These are phyloP conservation scores for Spicauda simplicius DNA, from an alignment of 2,888 invertebrate genomes.

Conservation along the genomic window DNA sequence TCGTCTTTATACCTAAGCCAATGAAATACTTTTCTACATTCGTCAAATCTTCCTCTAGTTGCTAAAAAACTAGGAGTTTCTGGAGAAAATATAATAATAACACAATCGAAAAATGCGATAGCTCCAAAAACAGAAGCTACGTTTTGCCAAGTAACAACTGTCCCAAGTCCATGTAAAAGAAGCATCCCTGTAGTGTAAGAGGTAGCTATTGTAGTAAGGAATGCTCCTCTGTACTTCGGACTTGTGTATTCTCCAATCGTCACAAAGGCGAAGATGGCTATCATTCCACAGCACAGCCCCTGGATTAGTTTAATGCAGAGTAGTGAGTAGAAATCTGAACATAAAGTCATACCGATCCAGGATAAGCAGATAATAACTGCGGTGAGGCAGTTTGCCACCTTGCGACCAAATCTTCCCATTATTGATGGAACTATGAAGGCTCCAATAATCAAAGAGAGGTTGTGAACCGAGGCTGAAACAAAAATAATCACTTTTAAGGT, in stretches of 20 bases:
- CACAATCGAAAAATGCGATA: constrained; percentile 69
- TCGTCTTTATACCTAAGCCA: constrained; percentile 79
- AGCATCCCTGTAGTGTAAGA: constrained; percentile 84
- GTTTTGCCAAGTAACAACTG: constrained; percentile 78
- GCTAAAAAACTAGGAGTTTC: constrained; percentile 88
- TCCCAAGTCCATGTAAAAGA: constrained; percentile 84
- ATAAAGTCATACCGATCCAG: constrained; percentile 75
- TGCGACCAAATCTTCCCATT: constrained; percentile 81
- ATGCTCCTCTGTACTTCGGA: constrained; percentile 83
- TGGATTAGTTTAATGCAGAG: constrained; percentile 58
- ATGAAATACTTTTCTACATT: constrained; percentile 78
- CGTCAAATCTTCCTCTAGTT: constrained; percentile 74
- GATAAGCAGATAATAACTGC: constrained; percentile 73
- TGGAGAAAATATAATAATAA: constrained; percentile 65
- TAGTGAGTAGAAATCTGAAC: constrained; percentile 56
- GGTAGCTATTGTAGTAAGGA: constrained; percentile 83
- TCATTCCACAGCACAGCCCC: constrained; percentile 77
- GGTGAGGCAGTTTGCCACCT: constrained; percentile 68
- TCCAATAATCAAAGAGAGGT: constrained; percentile 55
- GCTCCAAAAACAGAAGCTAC: constrained; percentile 74
- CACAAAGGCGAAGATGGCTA: constrained; percentile 69
- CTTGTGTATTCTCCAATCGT: constrained; percentile 82
- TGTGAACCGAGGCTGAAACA: constrained; percentile 62
- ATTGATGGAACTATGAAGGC: constrained; percentile 59
- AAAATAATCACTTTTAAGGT: constrained; percentile 27